Evolutionary conservation across 2,113 vertebrate genomes (phyloP).

Genomic region (Nycticorax nycticorax): DNA sequence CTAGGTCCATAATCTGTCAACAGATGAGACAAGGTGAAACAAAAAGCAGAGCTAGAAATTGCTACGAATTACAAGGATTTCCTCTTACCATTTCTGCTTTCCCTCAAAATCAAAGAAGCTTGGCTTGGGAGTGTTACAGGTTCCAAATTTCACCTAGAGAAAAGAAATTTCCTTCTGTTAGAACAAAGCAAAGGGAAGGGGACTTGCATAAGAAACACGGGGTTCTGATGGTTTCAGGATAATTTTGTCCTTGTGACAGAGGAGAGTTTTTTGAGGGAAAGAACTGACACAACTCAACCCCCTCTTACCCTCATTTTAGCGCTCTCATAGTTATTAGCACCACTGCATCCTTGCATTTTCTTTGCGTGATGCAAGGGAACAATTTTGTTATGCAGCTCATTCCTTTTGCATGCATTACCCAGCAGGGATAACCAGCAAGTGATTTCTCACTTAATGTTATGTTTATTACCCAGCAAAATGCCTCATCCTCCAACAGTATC

Average conservation of each 20-base stretch:
- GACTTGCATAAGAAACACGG: neutral
- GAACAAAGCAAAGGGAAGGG: neutral
- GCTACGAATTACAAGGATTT: conserved; percentile 36
- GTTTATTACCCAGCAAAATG: conserved; percentile 27
- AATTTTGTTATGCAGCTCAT: conserved; percentile 10
- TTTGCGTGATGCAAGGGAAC: neutral
- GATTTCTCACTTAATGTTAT: conserved; percentile 14
- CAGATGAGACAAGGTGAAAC: neutral
- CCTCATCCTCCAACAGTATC: neutral
- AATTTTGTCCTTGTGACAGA: neutral
- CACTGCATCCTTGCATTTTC: neutral
- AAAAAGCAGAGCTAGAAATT: conserved; percentile 18
- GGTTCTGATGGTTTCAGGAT: neutral
- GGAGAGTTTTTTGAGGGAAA: neutral
- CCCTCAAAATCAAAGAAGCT: conserved; percentile 98
- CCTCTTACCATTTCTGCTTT: conserved; percentile 95
- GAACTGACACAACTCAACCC: neutral
- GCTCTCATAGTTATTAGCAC: neutral
- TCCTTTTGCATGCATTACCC: conserved; percentile 4
- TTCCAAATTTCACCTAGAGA: conserved; percentile 90
- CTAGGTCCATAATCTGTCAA: neutral
- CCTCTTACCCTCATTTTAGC: neutral
- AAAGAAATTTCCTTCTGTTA: conserved; percentile 18
- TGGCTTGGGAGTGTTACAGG: conserved; percentile 91
- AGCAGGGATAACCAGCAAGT: neutral